Evolutionary conservation across 2,888 invertebrate genomes (phyloP).

Genomic region (Lasioglossum leucozonium): DNA sequence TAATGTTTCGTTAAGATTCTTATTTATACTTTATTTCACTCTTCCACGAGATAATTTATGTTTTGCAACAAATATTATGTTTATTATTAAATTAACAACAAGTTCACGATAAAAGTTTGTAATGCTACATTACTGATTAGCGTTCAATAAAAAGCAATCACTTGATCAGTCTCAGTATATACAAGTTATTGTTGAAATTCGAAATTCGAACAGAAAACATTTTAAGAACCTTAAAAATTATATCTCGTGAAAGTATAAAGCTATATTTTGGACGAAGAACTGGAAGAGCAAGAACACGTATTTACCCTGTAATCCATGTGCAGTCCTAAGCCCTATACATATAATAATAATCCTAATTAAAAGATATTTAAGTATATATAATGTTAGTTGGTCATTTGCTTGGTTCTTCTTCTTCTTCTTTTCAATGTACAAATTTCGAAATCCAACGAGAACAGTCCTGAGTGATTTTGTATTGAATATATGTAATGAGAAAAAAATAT

Average conservation of each 20-base stretch:
- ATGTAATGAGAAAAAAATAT: neutral
- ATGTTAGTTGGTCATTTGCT: conserved; percentile 16
- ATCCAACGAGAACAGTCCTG: conserved; percentile 42
- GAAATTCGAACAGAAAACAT: conserved; percentile 45
- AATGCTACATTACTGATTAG: conserved; percentile 29
- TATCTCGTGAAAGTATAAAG: conserved; percentile 39
- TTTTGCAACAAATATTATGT: conserved; percentile 23
- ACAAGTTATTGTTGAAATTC: conserved; percentile 55
- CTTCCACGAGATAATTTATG: conserved; percentile 38
- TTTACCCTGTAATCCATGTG: conserved; percentile 30
- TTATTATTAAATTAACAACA: conserved; percentile 18
- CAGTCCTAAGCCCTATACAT: conserved; percentile 41
- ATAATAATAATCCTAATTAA: conserved; percentile 16
- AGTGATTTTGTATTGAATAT: conserved; percentile 34
- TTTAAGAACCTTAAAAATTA: conserved; percentile 15
- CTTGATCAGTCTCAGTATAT: conserved; percentile 62
- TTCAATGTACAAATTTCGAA: conserved; percentile 41
- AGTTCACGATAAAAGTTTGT: conserved; percentile 3
- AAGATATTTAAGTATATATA: conserved; percentile 12
- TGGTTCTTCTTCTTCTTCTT: conserved; percentile 18
- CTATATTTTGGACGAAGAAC: conserved; percentile 45
- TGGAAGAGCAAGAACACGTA: conserved; percentile 58
- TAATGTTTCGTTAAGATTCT: conserved; percentile 13
- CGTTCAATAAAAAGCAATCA: conserved; percentile 48
- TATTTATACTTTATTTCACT: conserved; percentile 22